These are phyloP conservation scores for Drosophila guanche DNA, from an alignment of 1,140 invertebrate genomes.

Conservation along the genomic window DNA sequence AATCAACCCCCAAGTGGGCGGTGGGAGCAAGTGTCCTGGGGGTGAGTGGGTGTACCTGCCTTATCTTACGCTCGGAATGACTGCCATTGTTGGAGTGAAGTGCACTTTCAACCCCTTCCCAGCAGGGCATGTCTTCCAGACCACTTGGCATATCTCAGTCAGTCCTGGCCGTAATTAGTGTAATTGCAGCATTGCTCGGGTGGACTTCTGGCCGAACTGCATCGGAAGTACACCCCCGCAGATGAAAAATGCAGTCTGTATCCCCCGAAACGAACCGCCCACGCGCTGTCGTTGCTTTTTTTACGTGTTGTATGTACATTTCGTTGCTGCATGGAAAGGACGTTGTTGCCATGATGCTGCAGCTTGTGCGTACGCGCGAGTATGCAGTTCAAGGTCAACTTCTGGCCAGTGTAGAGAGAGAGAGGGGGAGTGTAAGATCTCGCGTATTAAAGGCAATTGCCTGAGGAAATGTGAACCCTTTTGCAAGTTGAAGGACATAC, in stretches of 20 bases:
- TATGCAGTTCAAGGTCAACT: constrained; percentile 63
- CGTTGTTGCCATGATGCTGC: constrained; percentile 15
- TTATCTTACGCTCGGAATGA: constrained; percentile 31
- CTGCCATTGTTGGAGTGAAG: background rate
- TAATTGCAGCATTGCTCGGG: constrained; percentile 51
- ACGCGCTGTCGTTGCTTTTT: constrained; percentile 44
- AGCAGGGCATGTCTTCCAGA: constrained; percentile 20
- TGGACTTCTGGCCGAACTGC: constrained; percentile 28
- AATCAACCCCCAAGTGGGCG: constrained; percentile 13
- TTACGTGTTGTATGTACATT: background rate
- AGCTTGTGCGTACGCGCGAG: constrained; percentile 25
- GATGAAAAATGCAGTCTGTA: background rate
- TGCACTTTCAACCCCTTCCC: background rate
- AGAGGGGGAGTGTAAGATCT: background rate
- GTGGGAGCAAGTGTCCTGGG: background rate
- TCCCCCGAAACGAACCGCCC: no score
- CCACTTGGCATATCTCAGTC: constrained; percentile 18
- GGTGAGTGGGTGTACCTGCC: constrained; percentile 22
- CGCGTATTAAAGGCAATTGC: background rate
- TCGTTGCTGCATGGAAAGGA: constrained; percentile 19
- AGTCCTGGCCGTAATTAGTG: constrained; percentile 53
- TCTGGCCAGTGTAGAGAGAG: background rate
- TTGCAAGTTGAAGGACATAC: constrained; percentile 46
- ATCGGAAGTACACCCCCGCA: constrained; percentile 25
- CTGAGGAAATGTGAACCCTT: constrained; percentile 1